phyloP scores from a whole-genome alignment of 2,113 vertebrate genomes.

The Takifugu bimaculatus region DNA sequence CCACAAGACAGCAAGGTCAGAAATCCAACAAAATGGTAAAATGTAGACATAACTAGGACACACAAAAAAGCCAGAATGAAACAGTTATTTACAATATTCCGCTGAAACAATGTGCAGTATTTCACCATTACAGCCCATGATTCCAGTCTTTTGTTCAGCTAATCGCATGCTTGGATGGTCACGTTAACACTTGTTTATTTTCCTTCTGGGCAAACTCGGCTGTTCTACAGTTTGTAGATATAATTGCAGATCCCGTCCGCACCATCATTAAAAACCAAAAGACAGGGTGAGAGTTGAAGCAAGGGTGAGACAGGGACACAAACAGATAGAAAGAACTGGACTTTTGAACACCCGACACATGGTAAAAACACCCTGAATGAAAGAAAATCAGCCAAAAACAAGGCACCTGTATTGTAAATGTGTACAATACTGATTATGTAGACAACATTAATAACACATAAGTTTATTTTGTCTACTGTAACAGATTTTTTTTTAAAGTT shows the following conservation, averaged over 20 bases:
- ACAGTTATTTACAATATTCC: conserved; percentile 1
- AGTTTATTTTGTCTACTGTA: conserved; percentile 19
- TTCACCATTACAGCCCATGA: conserved; percentile 9
- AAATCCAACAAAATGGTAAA: conserved; percentile 10
- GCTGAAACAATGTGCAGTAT: not conserved
- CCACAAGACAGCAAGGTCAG: conserved; percentile 5
- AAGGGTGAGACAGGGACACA: not conserved
- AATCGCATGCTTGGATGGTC: conserved; percentile 29
- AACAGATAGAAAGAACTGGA: not conserved
- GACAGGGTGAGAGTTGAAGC: not conserved
- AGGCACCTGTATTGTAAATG: conserved; percentile 32
- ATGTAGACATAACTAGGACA: conserved; percentile 40
- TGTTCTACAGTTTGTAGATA: conserved; percentile 15
- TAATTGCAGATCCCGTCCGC: conserved; percentile 51
- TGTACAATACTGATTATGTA: conserved; percentile 24
- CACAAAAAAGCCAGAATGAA: conserved; percentile 8
- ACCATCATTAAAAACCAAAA: conserved; percentile 19
- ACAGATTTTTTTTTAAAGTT: conserved; percentile 29
- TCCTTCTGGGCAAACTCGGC: conserved; percentile 25
- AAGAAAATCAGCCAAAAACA: conserved; percentile 40
- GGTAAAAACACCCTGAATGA: conserved; percentile 20
- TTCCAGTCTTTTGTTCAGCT: conserved; percentile 25
- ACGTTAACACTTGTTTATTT: conserved; percentile 19
- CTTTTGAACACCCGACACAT: conserved; percentile 9
- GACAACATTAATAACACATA: conserved; percentile 22